phyloP scores from a whole-genome alignment of 2,888 invertebrate genomes.

The Melieria crassipennis region DNA sequence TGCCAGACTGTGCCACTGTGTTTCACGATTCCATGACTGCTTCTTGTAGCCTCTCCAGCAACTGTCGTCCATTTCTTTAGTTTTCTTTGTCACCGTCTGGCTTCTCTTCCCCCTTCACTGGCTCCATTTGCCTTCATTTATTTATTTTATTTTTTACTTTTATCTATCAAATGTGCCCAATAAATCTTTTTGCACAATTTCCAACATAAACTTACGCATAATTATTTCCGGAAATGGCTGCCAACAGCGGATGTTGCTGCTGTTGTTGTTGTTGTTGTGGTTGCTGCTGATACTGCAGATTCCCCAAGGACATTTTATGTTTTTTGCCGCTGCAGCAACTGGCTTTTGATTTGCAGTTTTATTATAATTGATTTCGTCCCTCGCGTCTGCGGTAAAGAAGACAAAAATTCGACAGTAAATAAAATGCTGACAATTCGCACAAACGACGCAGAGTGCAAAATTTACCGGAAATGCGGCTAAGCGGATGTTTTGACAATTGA shows the following conservation, averaged over 20 bases:
- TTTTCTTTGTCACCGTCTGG: not conserved
- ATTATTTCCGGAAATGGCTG: conserved; percentile 35
- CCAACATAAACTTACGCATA: conserved; percentile 32
- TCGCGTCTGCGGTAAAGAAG: not conserved
- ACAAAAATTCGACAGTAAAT: conserved; percentile 9
- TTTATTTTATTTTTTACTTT: not conserved
- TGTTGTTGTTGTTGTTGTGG: conserved; percentile 26
- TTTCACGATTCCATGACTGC: no score
- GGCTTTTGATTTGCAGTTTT: conserved; percentile 20
- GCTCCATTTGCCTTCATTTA: not conserved
- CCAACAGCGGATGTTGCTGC: conserved; percentile 29
- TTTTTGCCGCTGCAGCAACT: not conserved
- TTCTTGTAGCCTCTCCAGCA: no score
- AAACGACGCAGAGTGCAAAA: not conserved
- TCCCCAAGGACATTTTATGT: conserved; percentile 10
- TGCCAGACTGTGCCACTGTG: no score
- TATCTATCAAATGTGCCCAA: not conserved
- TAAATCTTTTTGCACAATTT: not conserved
- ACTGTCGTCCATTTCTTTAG: not conserved
- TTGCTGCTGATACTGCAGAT: conserved; percentile 19
- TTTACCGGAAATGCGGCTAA: conserved; percentile 18
- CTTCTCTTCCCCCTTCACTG: not conserved
- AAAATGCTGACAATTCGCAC: not conserved
- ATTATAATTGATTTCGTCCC: conserved; percentile 29
- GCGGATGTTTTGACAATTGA: not conserved